Evolutionary conservation across 2,113 vertebrate species (phyloP).

Genomic region (Sarotherodon lohbergeri): DNA sequence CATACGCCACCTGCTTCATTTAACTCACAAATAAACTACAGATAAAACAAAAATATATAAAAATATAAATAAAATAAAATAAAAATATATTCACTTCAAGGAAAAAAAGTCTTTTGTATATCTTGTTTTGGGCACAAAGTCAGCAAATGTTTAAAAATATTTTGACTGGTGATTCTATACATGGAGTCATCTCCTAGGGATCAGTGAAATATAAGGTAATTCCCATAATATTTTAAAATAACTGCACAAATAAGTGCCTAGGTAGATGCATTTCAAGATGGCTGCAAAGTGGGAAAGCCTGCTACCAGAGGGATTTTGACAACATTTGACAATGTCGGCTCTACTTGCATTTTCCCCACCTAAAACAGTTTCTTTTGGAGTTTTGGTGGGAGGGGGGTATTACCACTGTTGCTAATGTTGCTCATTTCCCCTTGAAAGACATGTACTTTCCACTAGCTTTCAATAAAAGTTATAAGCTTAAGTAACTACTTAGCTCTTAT

Average conservation of each 20-base stretch:
- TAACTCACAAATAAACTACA: neutral
- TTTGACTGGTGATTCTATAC: neutral
- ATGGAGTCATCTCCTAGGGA: neutral
- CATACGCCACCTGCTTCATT: neutral
- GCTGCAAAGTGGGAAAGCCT: neutral
- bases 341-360: neutral
- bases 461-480: neutral
- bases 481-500: neutral
- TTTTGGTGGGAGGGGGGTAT: neutral
- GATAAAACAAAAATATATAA: neutral
- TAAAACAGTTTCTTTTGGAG: neutral
- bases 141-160: neutral
- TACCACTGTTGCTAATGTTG: neutral
- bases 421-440: neutral
- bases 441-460: neutral
- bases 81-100: neutral
- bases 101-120: fast-evolving
- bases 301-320: neutral
- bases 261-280: neutral
- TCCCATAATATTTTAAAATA: neutral
- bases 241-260: neutral
- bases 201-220: neutral
- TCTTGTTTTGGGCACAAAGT: neutral
- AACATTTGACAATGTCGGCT: neutral
- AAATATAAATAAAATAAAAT: no score